Base-by-base conservation (phyloP, 1,140 invertebrate genomes). In the Lepidostoma basale region DNA sequence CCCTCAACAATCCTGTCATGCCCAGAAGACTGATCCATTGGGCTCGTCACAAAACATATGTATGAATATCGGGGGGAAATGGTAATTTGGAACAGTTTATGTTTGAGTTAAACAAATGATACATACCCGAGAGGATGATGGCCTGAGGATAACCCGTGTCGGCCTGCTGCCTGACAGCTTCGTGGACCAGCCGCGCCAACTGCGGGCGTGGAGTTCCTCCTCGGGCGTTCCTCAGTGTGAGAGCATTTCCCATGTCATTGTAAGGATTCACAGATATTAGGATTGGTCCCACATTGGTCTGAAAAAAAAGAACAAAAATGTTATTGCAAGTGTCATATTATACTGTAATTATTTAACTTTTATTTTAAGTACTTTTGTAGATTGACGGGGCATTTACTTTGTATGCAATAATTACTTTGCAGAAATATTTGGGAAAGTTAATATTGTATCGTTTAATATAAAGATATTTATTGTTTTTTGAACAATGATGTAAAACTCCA, bases 111-210 rank as follows among this genome's bases (percentile, higher is more conserved):
- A 1, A 8, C 44, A 47, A 28, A 26, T 47, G 52, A 65, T 22
- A 22, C 14, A 45, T 83, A 92, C 91, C 93, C 69, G 91, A 95
- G 68, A 95, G 85, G 62, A 97, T 96, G 73, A 97, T 94, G 45
- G 95, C 94, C 82, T 98, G 96, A 14, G 95, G 95, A 81, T 96
- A 96, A 63, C 93, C 94, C 54, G 93, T 96, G 83, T 97, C 95
- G 26, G 90, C 91, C 82, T 97, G 94, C 79, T 97, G 95, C 71
- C 94, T 85, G 47, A 97, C 92, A 6, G 95, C 94, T 82, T 96
- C 94, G 78, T 93, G 90, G 25, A 97, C 94, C 10, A 97, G 91
- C 77, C 89, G 89, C 73, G 92, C 89, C 62, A 97, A 83, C 76
- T 96, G 1, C 88, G 86, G 67, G 86, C 88, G 74, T 90, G 82